Evolutionary conservation across 2,797 vertebrate species (phyloP), one percentile per base, ranked within the genome.

Genomic region (Rousettus madagascariensis): DNA sequence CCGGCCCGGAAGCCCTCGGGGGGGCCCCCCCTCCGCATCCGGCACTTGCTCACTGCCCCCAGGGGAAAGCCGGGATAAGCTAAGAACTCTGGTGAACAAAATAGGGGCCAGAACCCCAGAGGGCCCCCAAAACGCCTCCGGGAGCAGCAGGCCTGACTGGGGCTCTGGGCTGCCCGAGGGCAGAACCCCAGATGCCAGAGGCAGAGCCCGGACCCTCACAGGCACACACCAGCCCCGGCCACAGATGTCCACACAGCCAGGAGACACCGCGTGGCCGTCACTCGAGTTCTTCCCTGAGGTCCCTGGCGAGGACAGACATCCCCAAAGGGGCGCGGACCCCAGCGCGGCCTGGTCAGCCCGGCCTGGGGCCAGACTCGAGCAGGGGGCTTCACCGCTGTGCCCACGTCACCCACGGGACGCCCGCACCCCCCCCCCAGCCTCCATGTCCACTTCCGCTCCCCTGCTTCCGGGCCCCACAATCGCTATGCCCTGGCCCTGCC

Each of bases 161-260:
- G 41, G 11, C 46, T n/a, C 10, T 6, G 22, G 6, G 8, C 16
- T 20, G 19, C 46, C 36, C 43, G 2, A 55, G 38, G 24, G 36
- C 65, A 13, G 63, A 63, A 36, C n/a, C 33, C 49, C 1, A 1
- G 66, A 33, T 16, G 30, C 59, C 1, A 57, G 26, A 38, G 33
- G 65, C 6, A 1, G 38, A 30, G 9, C 0, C 8, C 46, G 15
- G 79, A 20, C 8, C 69, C 69, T 33, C 22, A 0, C 0, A 1
- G 0, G 33, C 26, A 6, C 22, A 13, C 2, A 1, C 12, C n/a
- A 7, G 38, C 75, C 38, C 24, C 0, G 2, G 15, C 33, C 3
- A 3, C 6, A 0, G 57, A 3, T 0, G 6, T 0, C 8, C 13
- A 1, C n/a, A 9, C 6, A 15, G 38, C 55, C 30, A 1, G n/a